These are phyloP conservation scores for Eurois occulta DNA, from an alignment of 2,888 invertebrate species.

Conservation along the genomic window DNA sequence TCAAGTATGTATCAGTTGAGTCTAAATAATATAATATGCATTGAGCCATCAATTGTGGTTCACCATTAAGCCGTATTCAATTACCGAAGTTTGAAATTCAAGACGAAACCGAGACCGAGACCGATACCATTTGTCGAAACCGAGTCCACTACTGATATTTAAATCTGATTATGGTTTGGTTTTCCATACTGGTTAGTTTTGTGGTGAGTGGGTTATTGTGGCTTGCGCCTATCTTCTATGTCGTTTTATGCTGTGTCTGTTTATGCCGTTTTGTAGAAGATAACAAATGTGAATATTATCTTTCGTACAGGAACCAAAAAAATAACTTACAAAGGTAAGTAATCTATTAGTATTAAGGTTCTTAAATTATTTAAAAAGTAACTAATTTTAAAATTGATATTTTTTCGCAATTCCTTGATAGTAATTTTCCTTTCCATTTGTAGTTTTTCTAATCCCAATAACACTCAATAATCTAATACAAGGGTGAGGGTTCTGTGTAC, in stretches of 20 bases:
- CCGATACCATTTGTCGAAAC: slow-evolving; percentile 12
- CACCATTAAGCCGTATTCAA: slow-evolving; percentile 17
- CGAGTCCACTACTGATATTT: slow-evolving; percentile 15
- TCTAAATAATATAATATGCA: not conserved
- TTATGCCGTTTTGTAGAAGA: not conserved
- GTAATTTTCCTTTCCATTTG: not conserved
- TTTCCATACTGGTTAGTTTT: slow-evolving; percentile 30
- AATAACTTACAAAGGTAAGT: too few species aligned
- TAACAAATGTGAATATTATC: too few species aligned
- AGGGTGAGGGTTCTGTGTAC: not conserved
- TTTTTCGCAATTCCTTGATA: not conserved
- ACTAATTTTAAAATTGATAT: not conserved
- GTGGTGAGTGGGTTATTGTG: slow-evolving; percentile 1
- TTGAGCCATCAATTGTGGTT: slow-evolving; percentile 30
- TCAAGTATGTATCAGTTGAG: not conserved
- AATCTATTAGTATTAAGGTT: not conserved
- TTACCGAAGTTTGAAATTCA: slow-evolving; percentile 38
- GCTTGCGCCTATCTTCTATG: not conserved
- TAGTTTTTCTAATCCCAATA: not conserved
- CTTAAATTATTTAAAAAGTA: not conserved
- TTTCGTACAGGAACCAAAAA: too few species aligned
- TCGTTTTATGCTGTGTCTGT: not conserved
- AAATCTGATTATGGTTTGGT: slow-evolving; percentile 46
- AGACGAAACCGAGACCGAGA: slow-evolving; percentile 17
- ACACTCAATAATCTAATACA: not conserved